A percentile compares a stretch with the other conserved stretches of the same genome.
These are phyloP conservation scores for Cliona cf. orientalis DNA, from an alignment of 37 sponge, comb jelly and placozoan species.

Conservation along the genomic window DNA sequence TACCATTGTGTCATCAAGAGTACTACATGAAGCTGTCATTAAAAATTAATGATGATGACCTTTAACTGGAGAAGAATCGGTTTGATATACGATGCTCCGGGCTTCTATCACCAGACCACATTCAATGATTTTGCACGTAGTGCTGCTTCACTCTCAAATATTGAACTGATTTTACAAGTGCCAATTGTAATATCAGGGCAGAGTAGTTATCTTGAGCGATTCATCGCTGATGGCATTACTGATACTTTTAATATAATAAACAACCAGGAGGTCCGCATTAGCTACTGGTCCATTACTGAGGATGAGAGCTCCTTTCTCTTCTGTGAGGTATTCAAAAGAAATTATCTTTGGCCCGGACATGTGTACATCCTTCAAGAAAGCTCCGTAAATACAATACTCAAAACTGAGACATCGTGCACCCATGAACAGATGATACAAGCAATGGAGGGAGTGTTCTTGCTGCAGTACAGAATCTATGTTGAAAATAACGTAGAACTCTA, in stretches of 20 bases:
- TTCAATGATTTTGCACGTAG: background rate
- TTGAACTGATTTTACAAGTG: background rate
- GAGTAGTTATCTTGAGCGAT: too few species aligned
- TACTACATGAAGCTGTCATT: conserved; percentile 16
- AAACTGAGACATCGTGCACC: background rate
- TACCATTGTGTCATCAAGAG: background rate
- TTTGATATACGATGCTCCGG: background rate
- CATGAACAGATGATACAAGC: conserved; percentile 15
- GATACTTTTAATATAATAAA: background rate
- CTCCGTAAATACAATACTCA: background rate
- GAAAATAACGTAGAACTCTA: background rate
- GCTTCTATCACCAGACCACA: conserved; percentile 8
- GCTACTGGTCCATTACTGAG: conserved; percentile 3
- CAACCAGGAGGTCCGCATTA: conserved; percentile 6
- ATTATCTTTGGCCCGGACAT: conserved; percentile 27
- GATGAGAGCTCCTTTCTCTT: conserved; percentile 10
- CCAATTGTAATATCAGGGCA: background rate
- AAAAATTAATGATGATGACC: conserved; percentile 29
- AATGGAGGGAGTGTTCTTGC: conserved; percentile 15
- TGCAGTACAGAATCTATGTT: background rate
- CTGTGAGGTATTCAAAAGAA: conserved; percentile 22
- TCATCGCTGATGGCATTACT: background rate
- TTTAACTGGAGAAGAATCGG: conserved; percentile 19
- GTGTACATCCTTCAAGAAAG: conserved; percentile 36
- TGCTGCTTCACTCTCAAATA: background rate